Base-by-base conservation (phyloP, 2,888 invertebrate species). In the Mamestra brassicae region DNA sequence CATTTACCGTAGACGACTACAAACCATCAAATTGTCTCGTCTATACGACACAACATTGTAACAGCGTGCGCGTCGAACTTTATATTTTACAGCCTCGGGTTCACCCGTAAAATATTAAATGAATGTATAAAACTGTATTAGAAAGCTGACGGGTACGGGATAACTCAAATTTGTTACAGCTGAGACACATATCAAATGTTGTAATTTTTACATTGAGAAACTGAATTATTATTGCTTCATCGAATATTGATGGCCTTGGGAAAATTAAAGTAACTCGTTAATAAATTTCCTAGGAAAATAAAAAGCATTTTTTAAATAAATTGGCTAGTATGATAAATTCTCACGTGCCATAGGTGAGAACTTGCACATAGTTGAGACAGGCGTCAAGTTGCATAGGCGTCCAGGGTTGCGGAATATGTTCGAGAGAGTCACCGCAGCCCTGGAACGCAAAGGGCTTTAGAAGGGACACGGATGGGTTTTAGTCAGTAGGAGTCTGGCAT, bases 51-150 rank as follows among this genome's bases (percentile, higher is more conserved):
- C 36, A 50, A 79, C 70, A 76, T 81, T 81, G 76, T 81, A 76
- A 26, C 63, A 34, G 11, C 62, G 55, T 83, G 55, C 64, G 65
- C 71, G 55, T 1, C 7, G 2, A 50, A 47, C 85, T 68, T 83
- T 76, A 79, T n/a, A 82, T 82, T 88, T 86, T 85, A 88, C 73
- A 74, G 68, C 81, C 68, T 74, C n/a, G 38, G 70, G 68, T 68
- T 55, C 62, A 47, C 71, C 74, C 83, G 63, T 88, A 87, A 87
- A 88, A 85, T 76, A 81, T 79, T 69, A 83, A 77, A 78, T 79
- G 76, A 80, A 75, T 85, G 65, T 71, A 83, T 84, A 83, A 84
- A 84, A 86, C 62, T 73, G 57, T 80, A 84, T 84, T 81, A 84
- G 73, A 72, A 78, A 81, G 57, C 72, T 71, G 72, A 75, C 74